Percentiles rank a stretch among this genome's conserved stretches.
These are phyloP conservation scores for Genyomyrus donnyi DNA, from an alignment of 2,113 vertebrate species.

Conservation along the genomic window DNA sequence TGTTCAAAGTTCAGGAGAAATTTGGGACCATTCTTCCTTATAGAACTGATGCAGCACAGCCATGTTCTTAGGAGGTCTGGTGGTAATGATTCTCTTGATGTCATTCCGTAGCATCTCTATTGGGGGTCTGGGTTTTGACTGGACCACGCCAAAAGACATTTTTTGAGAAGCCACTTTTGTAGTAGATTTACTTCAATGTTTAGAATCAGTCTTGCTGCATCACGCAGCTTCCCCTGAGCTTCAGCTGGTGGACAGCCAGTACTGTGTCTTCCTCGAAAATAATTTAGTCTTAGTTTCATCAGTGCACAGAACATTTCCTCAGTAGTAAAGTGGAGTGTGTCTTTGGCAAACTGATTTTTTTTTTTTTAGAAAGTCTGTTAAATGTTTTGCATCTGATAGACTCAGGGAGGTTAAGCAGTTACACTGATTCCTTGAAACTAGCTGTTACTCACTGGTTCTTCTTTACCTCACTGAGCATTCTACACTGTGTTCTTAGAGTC, in stretches of 20 bases:
- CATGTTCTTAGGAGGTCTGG: background rate
- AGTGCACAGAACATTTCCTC: background rate
- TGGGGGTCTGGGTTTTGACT: background rate
- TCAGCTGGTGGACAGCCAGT: background rate
- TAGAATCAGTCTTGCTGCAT: background rate
- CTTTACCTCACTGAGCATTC: background rate
- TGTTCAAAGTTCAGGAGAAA: background rate
- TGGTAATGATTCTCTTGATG: background rate
- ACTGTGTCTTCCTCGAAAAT: background rate
- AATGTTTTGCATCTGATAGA: background rate
- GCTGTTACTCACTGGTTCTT: background rate
- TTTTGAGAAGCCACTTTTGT: background rate
- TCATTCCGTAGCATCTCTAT: background rate
- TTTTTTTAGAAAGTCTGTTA: background rate
- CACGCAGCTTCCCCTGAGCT: background rate
- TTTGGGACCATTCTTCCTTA: background rate
- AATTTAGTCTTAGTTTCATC: background rate
- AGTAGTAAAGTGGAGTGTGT: background rate
- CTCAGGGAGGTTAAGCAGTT: background rate
- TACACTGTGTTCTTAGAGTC: background rate
- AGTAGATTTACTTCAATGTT: background rate
- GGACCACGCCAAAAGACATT: background rate
- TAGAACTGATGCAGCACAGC: background rate
- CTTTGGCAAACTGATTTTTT: background rate
- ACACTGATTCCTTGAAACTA: background rate